Evolutionary conservation across 30 jellyfish, hydroid and myxozoan genomes (phyloP).

Genomic region (Pelagia noctiluca): DNA sequence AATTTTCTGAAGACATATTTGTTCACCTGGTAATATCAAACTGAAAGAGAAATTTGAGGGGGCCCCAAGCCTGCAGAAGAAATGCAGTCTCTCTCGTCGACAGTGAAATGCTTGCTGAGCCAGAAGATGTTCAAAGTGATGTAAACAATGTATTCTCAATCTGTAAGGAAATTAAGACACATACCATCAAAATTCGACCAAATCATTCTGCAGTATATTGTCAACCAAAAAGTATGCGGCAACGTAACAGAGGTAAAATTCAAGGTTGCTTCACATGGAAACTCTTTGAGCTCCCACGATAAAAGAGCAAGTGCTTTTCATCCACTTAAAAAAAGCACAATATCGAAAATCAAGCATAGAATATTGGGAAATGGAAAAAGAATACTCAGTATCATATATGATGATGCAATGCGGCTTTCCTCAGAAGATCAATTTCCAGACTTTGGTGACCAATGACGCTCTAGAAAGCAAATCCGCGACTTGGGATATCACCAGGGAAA

Average conservation of each 20-base stretch:
- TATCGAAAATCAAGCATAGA: background rate
- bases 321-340: background rate
- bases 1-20: background rate
- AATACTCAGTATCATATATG: background rate
- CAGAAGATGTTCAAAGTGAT: background rate
- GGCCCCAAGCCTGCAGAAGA: slow-evolving; percentile 1
- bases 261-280: slow-evolving; percentile 2
- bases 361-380: background rate
- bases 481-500: background rate
- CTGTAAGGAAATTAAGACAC: background rate
- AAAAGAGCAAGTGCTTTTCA: background rate
- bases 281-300: background rate
- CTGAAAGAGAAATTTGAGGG: background rate
- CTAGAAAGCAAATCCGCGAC: background rate
- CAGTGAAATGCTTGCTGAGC: background rate
- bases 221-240: background rate
- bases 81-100: background rate
- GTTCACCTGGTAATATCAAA: background rate
- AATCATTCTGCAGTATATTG: background rate
- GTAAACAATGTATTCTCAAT: background rate
- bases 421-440: background rate
- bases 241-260: background rate
- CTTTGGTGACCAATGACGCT: background rate
- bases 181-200: background rate
- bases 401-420: background rate